These are phyloP conservation scores for Nasalis larvatus DNA, from an alignment of 2,113 vertebrate genomes.

Conservation along the genomic window DNA sequence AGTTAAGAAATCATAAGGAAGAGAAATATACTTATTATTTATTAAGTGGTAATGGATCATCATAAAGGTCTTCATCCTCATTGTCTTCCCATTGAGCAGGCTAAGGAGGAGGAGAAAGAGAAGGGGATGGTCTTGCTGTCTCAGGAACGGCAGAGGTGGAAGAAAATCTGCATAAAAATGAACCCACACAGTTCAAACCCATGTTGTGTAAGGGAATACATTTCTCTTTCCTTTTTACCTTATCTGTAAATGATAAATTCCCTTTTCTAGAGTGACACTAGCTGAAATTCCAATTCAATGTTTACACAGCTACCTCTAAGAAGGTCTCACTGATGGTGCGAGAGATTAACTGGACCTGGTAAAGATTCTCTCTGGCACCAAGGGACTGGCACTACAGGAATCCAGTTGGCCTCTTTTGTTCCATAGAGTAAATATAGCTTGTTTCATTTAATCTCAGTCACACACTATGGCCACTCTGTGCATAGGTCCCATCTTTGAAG, in stretches of 20 bases:
- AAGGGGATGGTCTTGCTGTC: neutral
- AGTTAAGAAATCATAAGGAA: neutral
- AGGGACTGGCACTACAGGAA: neutral
- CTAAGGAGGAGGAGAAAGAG: neutral
- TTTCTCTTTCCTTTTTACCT: neutral
- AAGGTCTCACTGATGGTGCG: neutral
- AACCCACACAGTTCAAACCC: neutral
- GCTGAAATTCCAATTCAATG: neutral
- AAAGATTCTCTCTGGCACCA: neutral
- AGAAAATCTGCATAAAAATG: neutral
- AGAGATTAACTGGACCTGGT: neutral
- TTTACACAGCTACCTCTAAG: neutral
- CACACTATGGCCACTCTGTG: neutral
- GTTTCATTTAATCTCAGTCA: neutral
- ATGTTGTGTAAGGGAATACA: neutral
- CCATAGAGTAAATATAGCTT: neutral
- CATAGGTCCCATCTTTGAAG: neutral
- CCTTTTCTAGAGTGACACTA: neutral
- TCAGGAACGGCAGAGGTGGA: neutral
- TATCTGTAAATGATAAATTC: neutral
- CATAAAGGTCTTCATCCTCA: neutral
- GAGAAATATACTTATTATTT: neutral
- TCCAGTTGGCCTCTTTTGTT: neutral
- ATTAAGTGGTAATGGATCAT: neutral
- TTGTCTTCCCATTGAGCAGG: neutral